Conservation (phyloP, 2,888 invertebrate genomes). For the Pterobdella sp. region DNA sequence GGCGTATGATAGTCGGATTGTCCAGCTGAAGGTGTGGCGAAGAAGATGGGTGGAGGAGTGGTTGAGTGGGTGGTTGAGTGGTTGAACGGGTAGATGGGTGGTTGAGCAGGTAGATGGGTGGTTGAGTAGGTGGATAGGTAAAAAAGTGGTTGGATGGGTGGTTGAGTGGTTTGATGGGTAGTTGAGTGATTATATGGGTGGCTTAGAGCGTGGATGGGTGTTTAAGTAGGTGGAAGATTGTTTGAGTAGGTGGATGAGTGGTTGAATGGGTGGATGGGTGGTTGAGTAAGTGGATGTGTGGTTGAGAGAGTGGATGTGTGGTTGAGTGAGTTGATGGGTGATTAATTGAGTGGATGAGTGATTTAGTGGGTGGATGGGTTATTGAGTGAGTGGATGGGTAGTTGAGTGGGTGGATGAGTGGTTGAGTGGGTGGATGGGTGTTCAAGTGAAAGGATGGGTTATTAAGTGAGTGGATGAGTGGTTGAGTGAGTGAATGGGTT, state of each 20-base stretch:
- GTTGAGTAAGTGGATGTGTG: constrained; percentile 47
- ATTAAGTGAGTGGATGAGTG: background rate
- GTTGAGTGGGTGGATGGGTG: constrained; percentile 48
- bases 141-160: background rate
- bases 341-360: background rate
- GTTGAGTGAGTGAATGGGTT: background rate
- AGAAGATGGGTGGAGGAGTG: background rate
- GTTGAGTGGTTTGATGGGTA: background rate
- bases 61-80: background rate
- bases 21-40: constrained; percentile 44
- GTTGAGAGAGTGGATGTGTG: constrained; percentile 45
- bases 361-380: background rate
- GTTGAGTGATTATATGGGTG: background rate
- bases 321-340: background rate
- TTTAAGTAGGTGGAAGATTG: background rate
- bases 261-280: too few relatives aligned
- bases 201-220: too few relatives aligned
- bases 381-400: background rate
- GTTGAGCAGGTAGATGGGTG: constrained; percentile 39
- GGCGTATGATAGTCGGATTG: constrained; percentile 48
- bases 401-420: constrained; percentile 40
- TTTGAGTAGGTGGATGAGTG: background rate
- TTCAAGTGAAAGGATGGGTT: constrained; percentile 44
- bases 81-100: background rate
- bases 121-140: background rate